Evolutionary conservation across 2,113 vertebrate genomes (phyloP).

Genomic region (Lichenostomus cassidix): DNA sequence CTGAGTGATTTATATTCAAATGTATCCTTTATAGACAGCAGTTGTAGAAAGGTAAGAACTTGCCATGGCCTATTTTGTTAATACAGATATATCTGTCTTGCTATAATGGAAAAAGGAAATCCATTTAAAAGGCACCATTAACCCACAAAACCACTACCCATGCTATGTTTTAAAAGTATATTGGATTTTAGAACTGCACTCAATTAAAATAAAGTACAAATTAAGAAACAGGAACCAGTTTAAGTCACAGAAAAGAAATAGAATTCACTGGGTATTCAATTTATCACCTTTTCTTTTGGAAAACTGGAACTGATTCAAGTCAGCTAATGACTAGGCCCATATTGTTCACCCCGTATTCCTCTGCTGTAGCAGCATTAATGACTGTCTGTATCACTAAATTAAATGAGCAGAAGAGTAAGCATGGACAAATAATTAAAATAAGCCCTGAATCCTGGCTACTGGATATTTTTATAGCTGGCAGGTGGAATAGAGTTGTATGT

Average conservation of each 20-base stretch:
- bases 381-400: conserved; percentile 30
- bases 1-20: not conserved
- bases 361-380: conserved; percentile 43
- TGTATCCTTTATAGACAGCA: not conserved
- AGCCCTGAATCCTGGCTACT: not conserved
- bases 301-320: conserved; percentile 39
- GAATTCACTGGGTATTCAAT: conserved; percentile 1
- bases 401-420: conserved; percentile 53
- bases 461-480: not conserved
- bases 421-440: conserved; percentile 6
- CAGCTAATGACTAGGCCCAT: conserved; percentile 40
- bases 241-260: not conserved
- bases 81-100: not conserved
- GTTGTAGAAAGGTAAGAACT: not conserved
- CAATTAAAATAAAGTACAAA: conserved; percentile 6
- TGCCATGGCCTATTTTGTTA: not conserved
- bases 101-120: not conserved
- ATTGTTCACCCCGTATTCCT: not conserved
- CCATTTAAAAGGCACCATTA: not conserved
- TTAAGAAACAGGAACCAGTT: not conserved
- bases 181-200: not conserved
- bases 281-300: conserved; percentile 27
- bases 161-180: not conserved
- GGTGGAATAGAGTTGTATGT: not conserved
- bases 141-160: not conserved